Evolutionary conservation across 2,888 invertebrate species (phyloP).

Genomic region (Microctonus aethiopoides): DNA sequence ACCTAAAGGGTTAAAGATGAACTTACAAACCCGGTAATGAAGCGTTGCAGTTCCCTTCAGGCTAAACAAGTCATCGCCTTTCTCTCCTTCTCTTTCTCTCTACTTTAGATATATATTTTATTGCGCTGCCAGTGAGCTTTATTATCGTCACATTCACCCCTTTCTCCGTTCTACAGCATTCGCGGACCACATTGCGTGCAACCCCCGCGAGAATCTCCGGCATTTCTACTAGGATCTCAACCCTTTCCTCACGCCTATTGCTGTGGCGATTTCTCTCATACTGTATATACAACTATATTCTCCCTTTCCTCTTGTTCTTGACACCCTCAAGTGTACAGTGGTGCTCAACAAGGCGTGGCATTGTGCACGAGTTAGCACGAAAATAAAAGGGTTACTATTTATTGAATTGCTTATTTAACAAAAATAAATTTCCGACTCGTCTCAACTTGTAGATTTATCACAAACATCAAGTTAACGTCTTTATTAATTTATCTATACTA

Average conservation of each 20-base stretch:
- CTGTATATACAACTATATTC: neutral
- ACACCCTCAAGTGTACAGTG: slow-evolving; percentile 50
- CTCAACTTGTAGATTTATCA: neutral
- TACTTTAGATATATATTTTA: slow-evolving; percentile 64
- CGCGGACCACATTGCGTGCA: slow-evolving; percentile 18
- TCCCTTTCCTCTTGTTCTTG: slow-evolving; percentile 43
- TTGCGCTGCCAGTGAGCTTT: slow-evolving; percentile 51
- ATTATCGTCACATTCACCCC: slow-evolving; percentile 58
- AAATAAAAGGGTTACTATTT: slow-evolving; percentile 53
- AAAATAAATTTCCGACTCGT: slow-evolving; percentile 6
- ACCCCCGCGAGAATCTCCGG: slow-evolving; percentile 37
- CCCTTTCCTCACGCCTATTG: slow-evolving; percentile 63
- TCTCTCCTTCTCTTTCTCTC: slow-evolving; percentile 35
- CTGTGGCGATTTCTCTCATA: slow-evolving; percentile 44
- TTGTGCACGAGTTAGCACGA: slow-evolving; percentile 54
- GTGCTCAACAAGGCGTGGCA: slow-evolving; percentile 63
- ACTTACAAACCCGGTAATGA: slow-evolving; percentile 63
- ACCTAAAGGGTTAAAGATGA: slow-evolving; percentile 63
- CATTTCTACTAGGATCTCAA: slow-evolving; percentile 57
- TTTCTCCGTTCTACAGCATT: slow-evolving; percentile 36
- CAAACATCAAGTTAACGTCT: neutral
- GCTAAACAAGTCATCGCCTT: slow-evolving; percentile 63
- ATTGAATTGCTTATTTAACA: slow-evolving; percentile 1
- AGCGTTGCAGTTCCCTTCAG: slow-evolving; percentile 52
- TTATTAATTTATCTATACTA: neutral